phyloP scores from a whole-genome alignment of 2,113 vertebrate genomes.

The Scophthalmus maximus region DNA sequence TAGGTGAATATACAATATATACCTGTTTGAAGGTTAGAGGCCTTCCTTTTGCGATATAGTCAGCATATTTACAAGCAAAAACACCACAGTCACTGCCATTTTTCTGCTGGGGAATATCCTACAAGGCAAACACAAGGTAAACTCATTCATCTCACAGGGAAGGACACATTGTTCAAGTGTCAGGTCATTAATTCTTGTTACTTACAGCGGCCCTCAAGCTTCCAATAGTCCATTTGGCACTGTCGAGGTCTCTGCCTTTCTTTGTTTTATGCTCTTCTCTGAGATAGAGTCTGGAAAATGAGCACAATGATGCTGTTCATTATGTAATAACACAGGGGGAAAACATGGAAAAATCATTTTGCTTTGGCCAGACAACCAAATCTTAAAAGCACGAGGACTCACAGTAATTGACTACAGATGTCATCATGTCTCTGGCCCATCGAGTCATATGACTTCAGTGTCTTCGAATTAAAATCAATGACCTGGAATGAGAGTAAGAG shows the following conservation, averaged over 20 bases:
- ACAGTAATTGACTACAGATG: slow-evolving; percentile 89
- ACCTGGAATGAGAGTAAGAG: slow-evolving; percentile 81
- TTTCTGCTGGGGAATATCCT: slow-evolving; percentile 94
- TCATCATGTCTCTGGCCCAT: slow-evolving; percentile 87
- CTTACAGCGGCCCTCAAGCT: slow-evolving; percentile 86
- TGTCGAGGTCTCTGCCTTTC: slow-evolving; percentile 87
- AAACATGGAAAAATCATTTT: too few relatives aligned
- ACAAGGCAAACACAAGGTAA: neutral
- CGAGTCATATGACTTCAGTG: slow-evolving; percentile 90
- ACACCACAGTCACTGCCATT: slow-evolving; percentile 95
- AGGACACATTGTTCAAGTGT: neutral
- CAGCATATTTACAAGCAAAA: slow-evolving; percentile 94
- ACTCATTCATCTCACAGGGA: neutral
- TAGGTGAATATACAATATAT: neutral
- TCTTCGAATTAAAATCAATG: slow-evolving; percentile 86
- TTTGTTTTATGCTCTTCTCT: slow-evolving; percentile 90
- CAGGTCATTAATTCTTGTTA: neutral
- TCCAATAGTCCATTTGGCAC: slow-evolving; percentile 86
- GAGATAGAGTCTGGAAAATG: slow-evolving; percentile 85
- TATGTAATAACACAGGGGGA: neutral
- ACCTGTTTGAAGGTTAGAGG: slow-evolving; percentile 91
- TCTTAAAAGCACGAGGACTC: slow-evolving; percentile 73
- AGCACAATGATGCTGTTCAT: neutral
- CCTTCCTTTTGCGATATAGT: slow-evolving; percentile 88
- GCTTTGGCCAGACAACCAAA: neutral